Evolutionary conservation across 2,888 invertebrate species (phyloP).

Genomic region (Drosophila cognata): DNA sequence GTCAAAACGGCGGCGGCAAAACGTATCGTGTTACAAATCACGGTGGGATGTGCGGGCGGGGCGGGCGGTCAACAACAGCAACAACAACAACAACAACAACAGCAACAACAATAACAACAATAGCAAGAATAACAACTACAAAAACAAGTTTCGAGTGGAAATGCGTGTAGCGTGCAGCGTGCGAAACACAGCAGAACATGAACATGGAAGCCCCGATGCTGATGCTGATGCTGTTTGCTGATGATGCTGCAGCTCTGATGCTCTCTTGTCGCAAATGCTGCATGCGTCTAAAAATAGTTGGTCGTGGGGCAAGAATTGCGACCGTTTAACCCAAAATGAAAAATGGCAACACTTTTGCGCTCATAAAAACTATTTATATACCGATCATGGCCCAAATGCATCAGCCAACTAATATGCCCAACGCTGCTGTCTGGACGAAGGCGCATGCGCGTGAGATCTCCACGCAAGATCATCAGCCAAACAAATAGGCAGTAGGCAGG

Average conservation of each 20-base stretch:
- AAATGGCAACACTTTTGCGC: conserved; percentile 81
- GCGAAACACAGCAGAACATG: conserved; percentile 77
- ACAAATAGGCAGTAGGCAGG: conserved; percentile 29
- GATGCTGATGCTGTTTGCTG: conserved; percentile 17
- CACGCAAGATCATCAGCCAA: conserved; percentile 72
- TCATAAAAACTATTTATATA: conserved; percentile 78
- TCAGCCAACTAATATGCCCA: conserved; percentile 61
- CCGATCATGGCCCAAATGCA: conserved; percentile 30
- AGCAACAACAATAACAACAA: conserved; percentile 26
- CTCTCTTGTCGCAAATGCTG: conserved; percentile 55
- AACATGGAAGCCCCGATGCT: conserved; percentile 60
- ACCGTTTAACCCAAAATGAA: conserved; percentile 65
- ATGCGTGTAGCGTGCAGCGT: conserved; percentile 81
- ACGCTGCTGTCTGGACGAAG: conserved; percentile 43
- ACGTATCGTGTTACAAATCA: conserved; percentile 81
- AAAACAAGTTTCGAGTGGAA: conserved; percentile 80
- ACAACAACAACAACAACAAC: conserved; percentile 49
- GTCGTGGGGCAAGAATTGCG: conserved; percentile 12
- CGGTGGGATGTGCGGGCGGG: conserved; percentile 58
- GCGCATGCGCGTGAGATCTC: conserved; percentile 82
- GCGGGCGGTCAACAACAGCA: conserved; percentile 26
- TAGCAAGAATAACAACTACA: conserved; percentile 16
- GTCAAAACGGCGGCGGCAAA: conserved; percentile 67
- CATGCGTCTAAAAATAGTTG: conserved; percentile 67
- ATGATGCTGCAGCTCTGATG: conserved; percentile 15